Evolutionary conservation across 2,797 vertebrate genomes (phyloP), one percentile per base, ranked within the genome.

Genomic region (Staurois parvus): DNA sequence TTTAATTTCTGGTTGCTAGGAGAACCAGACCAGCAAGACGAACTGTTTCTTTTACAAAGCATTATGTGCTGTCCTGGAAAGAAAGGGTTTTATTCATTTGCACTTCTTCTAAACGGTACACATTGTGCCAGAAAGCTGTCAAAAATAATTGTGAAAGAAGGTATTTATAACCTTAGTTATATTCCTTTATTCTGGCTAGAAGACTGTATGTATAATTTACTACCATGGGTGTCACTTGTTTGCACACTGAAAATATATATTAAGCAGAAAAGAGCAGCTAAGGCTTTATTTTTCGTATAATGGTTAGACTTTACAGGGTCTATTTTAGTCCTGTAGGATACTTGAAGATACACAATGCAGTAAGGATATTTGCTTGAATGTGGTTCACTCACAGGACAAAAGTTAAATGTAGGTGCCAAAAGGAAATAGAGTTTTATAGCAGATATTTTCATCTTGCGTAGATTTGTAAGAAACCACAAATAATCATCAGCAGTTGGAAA

Each of bases 401-500:
- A 28, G 4, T 26, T 13, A 15, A 59, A 59, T 67, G 34, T 80
- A 59, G 59, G 77, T 85, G 84, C 84, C 84, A 85, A 85, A 85
- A 72, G 10, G n/a, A 0, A 52, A 34, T 64, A 4, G 17, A 67
- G 17, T 45, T 45, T 70, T 52, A 24, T 30, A 56, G 26, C 28
- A 7, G 12, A 40, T 74, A 11, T 45, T 24, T 42, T 56, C 0
- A 34, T 81, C 3, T 26, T 37, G 37, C 10, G 37, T 37, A 28
- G 29, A 48, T 72, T 56, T 24, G 4, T 72, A 56, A 45, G 21
- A 80, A 73, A 72, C 24, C 28, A 15, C 0, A 30, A 10, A 26
- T 30, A 6, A 70, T 62, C 19, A 26, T 56, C 17, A 29, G 17
- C 26, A 42, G 8, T 40, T 64, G 32, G 26, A 56, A 73, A 62